Conservation (phyloP, 1,140 invertebrate species). For the Leptinotarsa lineolata region DNA sequence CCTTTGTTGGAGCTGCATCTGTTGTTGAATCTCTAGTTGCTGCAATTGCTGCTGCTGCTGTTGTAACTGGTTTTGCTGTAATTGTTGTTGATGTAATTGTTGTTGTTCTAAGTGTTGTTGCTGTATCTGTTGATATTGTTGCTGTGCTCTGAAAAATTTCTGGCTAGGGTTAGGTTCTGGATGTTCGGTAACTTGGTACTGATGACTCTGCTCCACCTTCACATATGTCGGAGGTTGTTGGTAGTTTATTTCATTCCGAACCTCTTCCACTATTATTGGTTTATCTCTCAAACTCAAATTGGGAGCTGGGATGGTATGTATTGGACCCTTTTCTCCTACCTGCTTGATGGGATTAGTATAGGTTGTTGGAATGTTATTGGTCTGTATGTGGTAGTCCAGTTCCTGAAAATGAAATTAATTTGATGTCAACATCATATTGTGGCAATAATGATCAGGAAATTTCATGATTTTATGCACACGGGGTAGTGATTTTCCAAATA, state of each 20-base stretch:
- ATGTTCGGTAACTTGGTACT: conserved; percentile 58
- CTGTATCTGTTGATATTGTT: conserved; percentile 16
- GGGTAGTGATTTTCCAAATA: too few relatives aligned
- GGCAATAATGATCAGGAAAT: too few relatives aligned
- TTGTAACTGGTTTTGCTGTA: conserved; percentile 51
- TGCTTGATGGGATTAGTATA: conserved; percentile 51
- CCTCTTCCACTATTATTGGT: conserved; percentile 39
- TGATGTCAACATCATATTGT: too few relatives aligned
- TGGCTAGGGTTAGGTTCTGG: conserved; percentile 21
- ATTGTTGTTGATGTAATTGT: conserved; percentile 7
- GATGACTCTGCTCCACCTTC: conserved; percentile 37
- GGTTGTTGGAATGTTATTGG: conserved; percentile 48
- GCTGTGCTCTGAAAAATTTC: conserved; percentile 15
- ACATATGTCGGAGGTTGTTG: conserved; percentile 19
- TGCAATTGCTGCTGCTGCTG: conserved; percentile 60
- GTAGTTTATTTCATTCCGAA: conserved; percentile 37
- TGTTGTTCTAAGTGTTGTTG: conserved; percentile 21
- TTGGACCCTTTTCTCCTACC: conserved; percentile 68
- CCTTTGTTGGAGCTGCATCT: not conserved
- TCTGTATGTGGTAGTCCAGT: conserved; percentile 52
- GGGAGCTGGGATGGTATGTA: conserved; percentile 81
- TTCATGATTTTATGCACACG: too few relatives aligned
- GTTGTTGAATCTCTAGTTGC: conserved; percentile 49
- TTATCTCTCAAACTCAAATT: conserved; percentile 64
- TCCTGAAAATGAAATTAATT: conserved; percentile 31